Percentiles rank a stretch among this genome's conserved stretches.
Evolutionary conservation across 1,140 invertebrate genomes (phyloP).

Genomic region (silkworm (Bombyx mori)): ASM3026992v2 NC_085131.1:955501-956000

Average conservation of each 20-base stretch:
- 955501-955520: constrained; percentile 59
- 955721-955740: constrained; percentile 63
- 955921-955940: too few relatives aligned
- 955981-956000: too few relatives aligned
- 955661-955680: constrained; percentile 26
- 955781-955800: constrained; percentile 71
- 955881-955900: too few relatives aligned
- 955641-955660: constrained; percentile 15
- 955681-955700: constrained; percentile 68
- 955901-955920: too few relatives aligned
- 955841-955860: too few relatives aligned
- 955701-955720: constrained; percentile 57
- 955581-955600: too few relatives aligned
- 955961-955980: too few relatives aligned
- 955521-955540: constrained; percentile 51
- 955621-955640: constrained; percentile 24
- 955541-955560: constrained; percentile 58
- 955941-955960: too few relatives aligned
- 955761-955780: constrained; percentile 68
- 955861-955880: too few relatives aligned
- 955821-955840: constrained; percentile 13
- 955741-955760: constrained; percentile 68
- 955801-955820: constrained; percentile 62
- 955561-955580: constrained; percentile 9
- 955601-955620: background rate